Evolutionary conservation across 92 coral and sea anemone species (phyloP).

Genomic region (Epizoanthus scotinus): DNA sequence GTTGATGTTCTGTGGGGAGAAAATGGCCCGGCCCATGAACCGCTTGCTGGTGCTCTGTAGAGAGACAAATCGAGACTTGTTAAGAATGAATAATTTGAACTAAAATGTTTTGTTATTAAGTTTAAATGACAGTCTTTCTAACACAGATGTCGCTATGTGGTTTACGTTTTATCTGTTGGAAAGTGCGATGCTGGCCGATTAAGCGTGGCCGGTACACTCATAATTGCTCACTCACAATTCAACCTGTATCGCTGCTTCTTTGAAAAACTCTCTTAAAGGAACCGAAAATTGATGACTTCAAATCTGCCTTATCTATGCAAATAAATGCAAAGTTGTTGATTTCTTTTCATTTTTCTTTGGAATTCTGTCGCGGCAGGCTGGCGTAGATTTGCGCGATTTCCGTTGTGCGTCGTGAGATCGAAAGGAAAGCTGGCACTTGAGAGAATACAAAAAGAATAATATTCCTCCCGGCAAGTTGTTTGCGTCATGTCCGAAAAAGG

Average conservation of each 20-base stretch:
- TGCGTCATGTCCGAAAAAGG: constrained; percentile 31
- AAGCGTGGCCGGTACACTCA: neutral
- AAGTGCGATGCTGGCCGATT: neutral
- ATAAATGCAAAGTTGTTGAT: constrained; percentile 44
- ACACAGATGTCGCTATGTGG: neutral
- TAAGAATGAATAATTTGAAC: constrained; percentile 1
- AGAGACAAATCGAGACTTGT: neutral
- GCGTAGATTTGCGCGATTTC: constrained; percentile 11
- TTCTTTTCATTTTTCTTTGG: constrained; percentile 22
- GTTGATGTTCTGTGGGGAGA: constrained; percentile 52
- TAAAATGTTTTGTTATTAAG: neutral
- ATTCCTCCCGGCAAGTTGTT: neutral
- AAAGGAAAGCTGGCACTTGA: neutral
- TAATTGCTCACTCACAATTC: constrained; percentile 18
- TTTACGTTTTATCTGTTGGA: constrained; percentile 4
- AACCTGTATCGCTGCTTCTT: constrained; percentile 27
- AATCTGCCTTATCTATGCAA: constrained; percentile 80
- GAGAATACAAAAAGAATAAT: neutral
- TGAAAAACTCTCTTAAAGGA: constrained; percentile 28
- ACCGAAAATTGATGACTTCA: constrained; percentile 26
- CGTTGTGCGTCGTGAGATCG: constrained; percentile 25
- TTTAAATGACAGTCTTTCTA: constrained; percentile 5
- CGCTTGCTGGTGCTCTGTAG: constrained; percentile 53
- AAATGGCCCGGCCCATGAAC: constrained; percentile 49
- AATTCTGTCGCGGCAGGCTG: constrained; percentile 27